Percentiles rank a stretch among this genome's conserved stretches.
phyloP scores from a whole-genome alignment of 1,140 invertebrate species.

The Apolygus lucorum region DNA sequence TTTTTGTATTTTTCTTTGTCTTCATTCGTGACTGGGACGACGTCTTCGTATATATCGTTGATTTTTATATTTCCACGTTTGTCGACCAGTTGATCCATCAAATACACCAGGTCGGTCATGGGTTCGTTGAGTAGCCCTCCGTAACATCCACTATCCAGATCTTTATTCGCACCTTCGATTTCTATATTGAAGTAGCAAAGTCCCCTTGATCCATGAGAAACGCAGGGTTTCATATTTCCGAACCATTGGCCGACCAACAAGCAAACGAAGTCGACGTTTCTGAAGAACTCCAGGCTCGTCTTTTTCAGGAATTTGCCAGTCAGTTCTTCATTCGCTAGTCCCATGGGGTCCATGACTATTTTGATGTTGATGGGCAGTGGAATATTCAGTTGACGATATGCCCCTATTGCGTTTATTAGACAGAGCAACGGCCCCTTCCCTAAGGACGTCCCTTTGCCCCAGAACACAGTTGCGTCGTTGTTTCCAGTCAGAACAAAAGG shows the following conservation, averaged over 20 bases:
- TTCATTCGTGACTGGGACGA: conserved; percentile 44
- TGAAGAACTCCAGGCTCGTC: conserved; percentile 42
- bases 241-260: conserved; percentile 62
- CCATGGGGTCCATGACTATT: conserved; percentile 39
- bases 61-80: conserved; percentile 43
- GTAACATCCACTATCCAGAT: conserved; percentile 54
- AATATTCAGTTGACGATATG: conserved; percentile 42
- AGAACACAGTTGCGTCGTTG: neutral
- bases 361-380: conserved; percentile 54
- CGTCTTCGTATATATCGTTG: conserved; percentile 42
- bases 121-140: conserved; percentile 49
- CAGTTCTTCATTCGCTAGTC: neutral
- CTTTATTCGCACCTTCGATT: conserved; percentile 48
- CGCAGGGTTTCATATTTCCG: conserved; percentile 54
- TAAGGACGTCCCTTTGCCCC: conserved; percentile 32
- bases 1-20: conserved; percentile 46
- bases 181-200: conserved; percentile 52
- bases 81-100: conserved; percentile 43
- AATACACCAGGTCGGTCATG: conserved; percentile 44
- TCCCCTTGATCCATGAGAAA: conserved; percentile 55
- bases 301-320: conserved; percentile 45
- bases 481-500: conserved; percentile 33
- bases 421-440: conserved; percentile 37
- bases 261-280: conserved; percentile 50
- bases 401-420: conserved; percentile 38